Conservation (phyloP, 2,888 invertebrate genomes). For the Chesias legatella region DNA sequence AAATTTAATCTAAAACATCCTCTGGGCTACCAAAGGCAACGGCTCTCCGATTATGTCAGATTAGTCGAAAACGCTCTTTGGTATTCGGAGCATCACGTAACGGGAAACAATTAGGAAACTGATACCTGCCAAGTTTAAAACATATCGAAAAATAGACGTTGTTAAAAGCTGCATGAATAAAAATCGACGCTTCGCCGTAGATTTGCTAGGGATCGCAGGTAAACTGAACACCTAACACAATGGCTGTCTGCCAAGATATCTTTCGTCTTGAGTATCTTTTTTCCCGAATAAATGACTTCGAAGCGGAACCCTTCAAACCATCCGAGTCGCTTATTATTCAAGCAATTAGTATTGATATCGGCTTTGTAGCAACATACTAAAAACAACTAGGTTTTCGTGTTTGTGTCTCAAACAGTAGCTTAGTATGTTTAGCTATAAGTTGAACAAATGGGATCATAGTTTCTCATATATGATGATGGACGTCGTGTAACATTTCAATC, state of each 20-base stretch:
- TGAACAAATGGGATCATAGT: neutral
- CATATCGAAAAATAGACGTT: slow-evolving; percentile 12
- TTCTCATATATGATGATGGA: neutral
- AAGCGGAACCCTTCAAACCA: slow-evolving; percentile 32
- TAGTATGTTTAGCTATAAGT: neutral
- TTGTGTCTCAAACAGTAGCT: neutral
- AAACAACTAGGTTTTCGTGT: slow-evolving; percentile 5
- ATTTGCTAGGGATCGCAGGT: slow-evolving; percentile 32
- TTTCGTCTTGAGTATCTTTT: slow-evolving; percentile 37
- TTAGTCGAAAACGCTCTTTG: slow-evolving; percentile 29
- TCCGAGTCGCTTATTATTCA: slow-evolving; percentile 48
- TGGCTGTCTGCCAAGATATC: slow-evolving; percentile 51
- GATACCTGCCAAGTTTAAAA: slow-evolving; percentile 14
- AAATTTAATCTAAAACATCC: slow-evolving; percentile 28
- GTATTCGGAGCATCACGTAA: slow-evolving; percentile 17
- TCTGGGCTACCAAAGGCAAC: slow-evolving; percentile 23
- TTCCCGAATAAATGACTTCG: slow-evolving; percentile 42
- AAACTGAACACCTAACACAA: slow-evolving; percentile 47
- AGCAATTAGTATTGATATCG: slow-evolving; percentile 47
- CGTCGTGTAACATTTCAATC: slow-evolving; percentile 26
- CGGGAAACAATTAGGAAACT: slow-evolving; percentile 18
- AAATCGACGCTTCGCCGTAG: slow-evolving; percentile 18
- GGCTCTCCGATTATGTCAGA: slow-evolving; percentile 32
- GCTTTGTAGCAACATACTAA: slow-evolving; percentile 15
- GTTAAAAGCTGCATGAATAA: slow-evolving; percentile 28